Base-by-base conservation (phyloP, 1,140 invertebrate species). In the Metopolophium dirhodum region DNA sequence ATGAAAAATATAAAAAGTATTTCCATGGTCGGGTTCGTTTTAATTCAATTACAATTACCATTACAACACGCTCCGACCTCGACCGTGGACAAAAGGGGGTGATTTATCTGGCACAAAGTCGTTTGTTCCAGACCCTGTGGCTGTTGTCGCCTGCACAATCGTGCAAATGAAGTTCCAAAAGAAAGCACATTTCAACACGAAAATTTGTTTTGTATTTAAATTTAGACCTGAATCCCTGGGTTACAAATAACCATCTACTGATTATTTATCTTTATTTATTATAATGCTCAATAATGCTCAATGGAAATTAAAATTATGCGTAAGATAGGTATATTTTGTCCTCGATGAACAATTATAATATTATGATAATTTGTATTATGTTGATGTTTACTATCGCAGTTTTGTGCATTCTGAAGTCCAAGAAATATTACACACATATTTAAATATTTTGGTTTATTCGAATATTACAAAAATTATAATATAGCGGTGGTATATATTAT, bases 1-100 rank as follows among this genome's bases (percentile, higher is more conserved):
- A 54, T 51, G 49, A 89, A 89, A 89, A 89, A 89, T 89, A 89
- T 54, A 54, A 54, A 88, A 89, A 89, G n/a, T 47, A 54, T 89
- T 54, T 89, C n/a, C n/a, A 35, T 23, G 49, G 87, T 89, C 20
- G 87, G 18, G 49, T 37, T 35, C n/a, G 49, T 89, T 89, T 89
- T 54, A 89, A 89, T 89, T 89, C 49, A 35, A 89, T 89, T 89
- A 54, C 49, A 89, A 89, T 89, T 89, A 89, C 49, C 87, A 89
- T 89, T 89, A 89, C n/a, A 54, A 89, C 87, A 54, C 47, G n/a
- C 87, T 4, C 47, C 14, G 47, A 35, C n/a, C 45, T 20, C 47
- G n/a, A 23, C 49, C 22, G n/a, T 9, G 87, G 49, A 89, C 87
- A 89, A 89, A 85, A 51, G 86, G 87, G 49, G n/a, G 49, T 89